Percentiles rank a stretch among this genome's conserved stretches.
Conservation (phyloP, 35 echinoderm and acorn worm species). For the Strongylocentrotus purpuratus region DNA sequence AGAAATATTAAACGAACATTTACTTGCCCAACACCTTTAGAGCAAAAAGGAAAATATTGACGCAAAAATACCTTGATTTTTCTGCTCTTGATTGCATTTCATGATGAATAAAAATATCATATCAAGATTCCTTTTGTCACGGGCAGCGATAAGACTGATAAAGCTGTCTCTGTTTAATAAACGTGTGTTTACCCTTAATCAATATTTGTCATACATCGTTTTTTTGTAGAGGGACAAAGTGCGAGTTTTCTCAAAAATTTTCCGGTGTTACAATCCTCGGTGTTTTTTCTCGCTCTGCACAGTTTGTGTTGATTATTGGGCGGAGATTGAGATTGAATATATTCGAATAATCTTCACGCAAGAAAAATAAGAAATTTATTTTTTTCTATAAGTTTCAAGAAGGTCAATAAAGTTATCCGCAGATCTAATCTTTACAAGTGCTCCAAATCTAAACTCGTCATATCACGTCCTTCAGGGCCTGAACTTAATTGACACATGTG, state of each 20-base stretch:
- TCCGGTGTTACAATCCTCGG: background rate
- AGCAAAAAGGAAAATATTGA: slow-evolving; percentile 31
- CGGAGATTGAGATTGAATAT: background rate
- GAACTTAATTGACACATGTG: too few species aligned
- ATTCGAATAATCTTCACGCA: background rate
- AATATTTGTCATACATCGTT: slow-evolving; percentile 23
- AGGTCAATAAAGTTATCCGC: background rate
- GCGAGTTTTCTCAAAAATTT: background rate
- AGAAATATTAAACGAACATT: slow-evolving; percentile 43
- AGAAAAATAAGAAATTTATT: background rate
- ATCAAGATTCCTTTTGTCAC: slow-evolving; percentile 28
- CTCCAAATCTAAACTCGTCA: background rate
- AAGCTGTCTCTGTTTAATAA: slow-evolving; percentile 44
- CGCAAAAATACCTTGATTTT: slow-evolving; percentile 43
- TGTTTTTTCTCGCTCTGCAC: background rate
- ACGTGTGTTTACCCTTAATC: slow-evolving; percentile 2
- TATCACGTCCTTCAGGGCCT: background rate
- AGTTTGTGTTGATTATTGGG: background rate
- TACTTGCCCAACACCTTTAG: slow-evolving; percentile 37
- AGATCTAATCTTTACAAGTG: background rate
- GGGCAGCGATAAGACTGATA: slow-evolving; percentile 29
- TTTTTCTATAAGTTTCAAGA: background rate
- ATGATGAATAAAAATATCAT: slow-evolving; percentile 47
- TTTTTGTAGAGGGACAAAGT: slow-evolving; percentile 1
- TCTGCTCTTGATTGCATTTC: slow-evolving; percentile 29